phyloP scores from a whole-genome alignment of 1,140 invertebrate species.

The Dreissena rostriformis region DNA sequence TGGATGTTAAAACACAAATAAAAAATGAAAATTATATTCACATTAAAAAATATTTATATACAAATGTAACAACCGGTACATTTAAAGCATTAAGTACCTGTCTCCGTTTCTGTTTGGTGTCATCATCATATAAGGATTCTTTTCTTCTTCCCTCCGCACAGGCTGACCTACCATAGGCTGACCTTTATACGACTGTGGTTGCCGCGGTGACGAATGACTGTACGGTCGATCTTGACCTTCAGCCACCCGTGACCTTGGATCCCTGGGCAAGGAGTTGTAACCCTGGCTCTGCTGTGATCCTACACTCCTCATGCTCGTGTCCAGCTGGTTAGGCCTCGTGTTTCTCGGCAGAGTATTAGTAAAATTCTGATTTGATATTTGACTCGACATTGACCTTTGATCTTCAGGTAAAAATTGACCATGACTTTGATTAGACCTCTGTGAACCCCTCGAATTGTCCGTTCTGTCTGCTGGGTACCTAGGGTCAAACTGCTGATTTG shows the following conservation, averaged over 20 bases:
- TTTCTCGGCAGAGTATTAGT: slow-evolving; percentile 39
- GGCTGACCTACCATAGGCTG: background rate
- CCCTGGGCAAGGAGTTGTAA: slow-evolving; percentile 51
- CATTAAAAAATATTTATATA: too few relatives aligned
- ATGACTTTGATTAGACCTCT: slow-evolving; percentile 45
- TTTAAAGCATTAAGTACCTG: slow-evolving; percentile 17
- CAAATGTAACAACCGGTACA: too few relatives aligned
- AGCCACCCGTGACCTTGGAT: slow-evolving; percentile 29
- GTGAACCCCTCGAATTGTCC: slow-evolving; percentile 30
- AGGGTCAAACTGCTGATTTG: slow-evolving; percentile 24
- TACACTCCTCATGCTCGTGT: slow-evolving; percentile 17
- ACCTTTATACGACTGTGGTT: background rate
- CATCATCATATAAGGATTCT: slow-evolving; percentile 55
- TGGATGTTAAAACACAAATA: too few relatives aligned
- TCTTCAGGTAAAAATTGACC: slow-evolving; percentile 29
- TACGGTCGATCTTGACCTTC: slow-evolving; percentile 1
- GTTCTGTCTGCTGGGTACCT: slow-evolving; percentile 30
- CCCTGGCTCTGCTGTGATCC: slow-evolving; percentile 37
- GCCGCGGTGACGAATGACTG: slow-evolving; percentile 11
- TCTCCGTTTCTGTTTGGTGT: slow-evolving; percentile 12
- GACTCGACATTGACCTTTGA: slow-evolving; percentile 42
- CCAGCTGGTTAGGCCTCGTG: slow-evolving; percentile 9
- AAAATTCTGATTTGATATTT: slow-evolving; percentile 41
- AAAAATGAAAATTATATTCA: too few relatives aligned
- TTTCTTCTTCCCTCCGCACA: slow-evolving; percentile 1